phyloP scores from a whole-genome alignment of 2,888 invertebrate genomes.

The Standfussiana lucernea region DNA sequence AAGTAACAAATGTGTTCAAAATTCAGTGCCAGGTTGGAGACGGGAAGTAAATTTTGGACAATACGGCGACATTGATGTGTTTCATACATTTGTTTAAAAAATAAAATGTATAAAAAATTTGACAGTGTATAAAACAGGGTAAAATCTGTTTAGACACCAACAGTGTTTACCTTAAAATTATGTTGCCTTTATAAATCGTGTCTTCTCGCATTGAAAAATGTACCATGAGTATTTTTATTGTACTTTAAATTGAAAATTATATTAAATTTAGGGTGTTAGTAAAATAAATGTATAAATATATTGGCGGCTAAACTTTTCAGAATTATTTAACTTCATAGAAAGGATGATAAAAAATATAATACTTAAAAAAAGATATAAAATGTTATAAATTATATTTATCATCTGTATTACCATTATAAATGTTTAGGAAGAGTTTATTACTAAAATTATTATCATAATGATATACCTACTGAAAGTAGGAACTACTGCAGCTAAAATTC shows the following conservation, averaged over 20 bases:
- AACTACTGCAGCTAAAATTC: constrained; percentile 44
- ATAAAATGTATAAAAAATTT: constrained; percentile 48
- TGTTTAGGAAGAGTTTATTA: constrained; percentile 52
- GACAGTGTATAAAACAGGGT: constrained; percentile 69
- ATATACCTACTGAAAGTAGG: constrained; percentile 51
- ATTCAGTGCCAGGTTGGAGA: constrained; percentile 76
- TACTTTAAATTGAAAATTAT: constrained; percentile 53
- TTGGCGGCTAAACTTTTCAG: constrained; percentile 55
- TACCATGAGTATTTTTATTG: constrained; percentile 64
- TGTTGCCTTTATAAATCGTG: constrained; percentile 67
- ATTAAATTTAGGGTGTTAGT: constrained; percentile 41
- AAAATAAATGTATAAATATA: constrained; percentile 38
- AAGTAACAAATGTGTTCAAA: constrained; percentile 81
- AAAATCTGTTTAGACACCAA: constrained; percentile 60
- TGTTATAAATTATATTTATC: constrained; percentile 43
- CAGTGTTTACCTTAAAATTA: constrained; percentile 59
- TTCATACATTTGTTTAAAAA: constrained; percentile 63
- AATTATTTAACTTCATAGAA: constrained; percentile 42
- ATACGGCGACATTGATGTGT: constrained; percentile 66
- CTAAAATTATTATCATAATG: constrained; percentile 24
- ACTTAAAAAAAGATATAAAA: constrained; percentile 33
- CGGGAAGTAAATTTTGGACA: constrained; percentile 71
- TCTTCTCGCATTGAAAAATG: constrained; percentile 63
- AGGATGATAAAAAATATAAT: constrained; percentile 12
- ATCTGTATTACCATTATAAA: constrained; percentile 43